These are phyloP conservation scores for Camelus dromedarius DNA, from an alignment of 2,113 vertebrate genomes.

Conservation along the genomic window DNA sequence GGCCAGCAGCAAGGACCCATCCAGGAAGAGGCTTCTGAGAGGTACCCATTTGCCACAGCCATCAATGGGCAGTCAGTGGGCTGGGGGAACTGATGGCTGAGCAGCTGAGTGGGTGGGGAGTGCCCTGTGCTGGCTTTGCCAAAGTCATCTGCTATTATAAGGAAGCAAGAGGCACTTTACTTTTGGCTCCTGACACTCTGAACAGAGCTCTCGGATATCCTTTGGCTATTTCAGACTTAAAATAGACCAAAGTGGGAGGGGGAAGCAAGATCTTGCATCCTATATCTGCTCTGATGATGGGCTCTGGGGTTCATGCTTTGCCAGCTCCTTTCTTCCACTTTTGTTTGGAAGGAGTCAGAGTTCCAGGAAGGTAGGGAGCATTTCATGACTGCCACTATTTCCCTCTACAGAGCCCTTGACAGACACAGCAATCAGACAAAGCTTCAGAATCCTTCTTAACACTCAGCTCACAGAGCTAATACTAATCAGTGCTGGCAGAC, in stretches of 20 bases:
- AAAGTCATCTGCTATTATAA: conserved; percentile 56
- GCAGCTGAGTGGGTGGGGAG: conserved; percentile 16
- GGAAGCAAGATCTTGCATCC: neutral
- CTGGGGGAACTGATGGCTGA: neutral
- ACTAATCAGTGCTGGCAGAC: neutral
- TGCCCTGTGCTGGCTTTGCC: neutral
- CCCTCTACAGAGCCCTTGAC: neutral
- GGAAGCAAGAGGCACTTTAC: neutral
- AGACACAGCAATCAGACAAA: neutral
- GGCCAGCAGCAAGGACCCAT: neutral
- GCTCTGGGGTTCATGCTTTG: neutral
- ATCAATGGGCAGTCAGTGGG: neutral
- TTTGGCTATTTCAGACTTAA: conserved; percentile 58
- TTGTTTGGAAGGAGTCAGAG: neutral
- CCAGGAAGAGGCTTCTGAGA: neutral
- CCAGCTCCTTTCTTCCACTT: neutral
- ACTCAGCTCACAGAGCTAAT: neutral
- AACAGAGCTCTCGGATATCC: conserved; percentile 50
- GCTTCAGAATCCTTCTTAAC: conserved; percentile 28
- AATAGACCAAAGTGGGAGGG: neutral
- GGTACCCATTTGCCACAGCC: neutral
- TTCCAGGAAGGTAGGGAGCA: neutral
- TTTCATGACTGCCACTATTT: neutral
- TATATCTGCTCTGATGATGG: neutral
- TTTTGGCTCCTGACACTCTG: conserved; percentile 57